Conservation (phyloP, 2,797 vertebrate genomes). For the Mycteria americana region DNA sequence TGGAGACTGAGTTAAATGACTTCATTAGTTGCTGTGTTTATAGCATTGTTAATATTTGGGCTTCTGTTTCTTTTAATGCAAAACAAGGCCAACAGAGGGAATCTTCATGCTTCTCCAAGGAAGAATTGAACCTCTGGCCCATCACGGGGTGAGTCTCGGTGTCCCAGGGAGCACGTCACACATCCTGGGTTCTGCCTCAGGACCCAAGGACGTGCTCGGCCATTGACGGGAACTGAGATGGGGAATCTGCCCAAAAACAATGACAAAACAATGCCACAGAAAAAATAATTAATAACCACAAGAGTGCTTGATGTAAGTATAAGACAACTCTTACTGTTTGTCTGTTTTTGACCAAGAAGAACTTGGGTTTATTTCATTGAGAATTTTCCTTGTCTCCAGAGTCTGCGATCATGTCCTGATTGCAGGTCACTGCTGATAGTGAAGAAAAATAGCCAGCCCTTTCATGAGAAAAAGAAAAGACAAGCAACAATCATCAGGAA, state of each 20-base stretch:
- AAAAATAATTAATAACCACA: not conserved
- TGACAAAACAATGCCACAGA: not conserved
- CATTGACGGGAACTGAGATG: not conserved
- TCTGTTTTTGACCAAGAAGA: not conserved
- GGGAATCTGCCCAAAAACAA: not conserved
- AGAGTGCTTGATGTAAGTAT: not conserved
- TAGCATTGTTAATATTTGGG: not conserved
- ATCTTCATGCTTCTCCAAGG: not conserved
- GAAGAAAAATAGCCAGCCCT: not conserved
- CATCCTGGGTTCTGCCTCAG: not conserved
- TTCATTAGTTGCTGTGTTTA: not conserved
- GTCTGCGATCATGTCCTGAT: not conserved
- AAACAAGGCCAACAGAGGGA: not conserved
- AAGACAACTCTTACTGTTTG: not conserved
- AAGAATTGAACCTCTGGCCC: not conserved
- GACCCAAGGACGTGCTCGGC: not conserved
- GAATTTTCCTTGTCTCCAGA: not conserved
- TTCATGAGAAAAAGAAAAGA: not conserved
- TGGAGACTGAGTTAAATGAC: not conserved
- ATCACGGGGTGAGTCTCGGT: accelerated
- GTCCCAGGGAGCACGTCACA: not conserved
- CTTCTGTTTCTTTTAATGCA: not conserved
- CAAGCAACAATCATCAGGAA: not conserved
- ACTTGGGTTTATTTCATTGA: not conserved
- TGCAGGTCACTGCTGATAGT: not conserved